Base-by-base conservation (phyloP, 2,888 invertebrate genomes). In the Caenorhabditis sp. region DNA sequence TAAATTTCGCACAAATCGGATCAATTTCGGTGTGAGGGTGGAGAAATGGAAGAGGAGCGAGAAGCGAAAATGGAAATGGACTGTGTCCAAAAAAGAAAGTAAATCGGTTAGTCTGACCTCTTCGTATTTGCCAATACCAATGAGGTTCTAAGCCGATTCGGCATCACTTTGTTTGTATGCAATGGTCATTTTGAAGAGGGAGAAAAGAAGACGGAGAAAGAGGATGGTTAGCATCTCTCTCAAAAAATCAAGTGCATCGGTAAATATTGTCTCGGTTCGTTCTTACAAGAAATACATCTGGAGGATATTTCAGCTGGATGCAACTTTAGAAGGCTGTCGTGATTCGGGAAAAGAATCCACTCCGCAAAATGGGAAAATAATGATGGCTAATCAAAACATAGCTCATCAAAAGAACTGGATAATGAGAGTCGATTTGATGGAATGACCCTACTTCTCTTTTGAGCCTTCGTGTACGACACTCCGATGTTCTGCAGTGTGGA, bases 1-100 rank as follows among this genome's bases (percentile, higher is more conserved):
- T 72, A 31, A 59, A 59, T 31, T 72, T 58, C 58, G 72, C 49
- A 49, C 72, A 72, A 72, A 72, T 59, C 72, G 72, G 72, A 72
- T 72, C 61, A 72, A 47, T 47, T 59, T 72, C 72, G 24, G 54
- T 24, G 59, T 59, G 72, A 72, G 47, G 72, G 59, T 59, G 59
- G 72, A 22, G 47, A 49, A n/a, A 59, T 49, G 49, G 28, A 28
- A 47, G 19, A 19, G 47, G 47, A 54, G 51, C 12, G 12, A 19
- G 19, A 19, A n/a, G 19, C 10, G 22, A 59, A 70, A 44, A 68
- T 68, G 54, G 54, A 68, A 66, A 68, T 68, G 54, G 54, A 68
- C 68, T 68, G 54, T 68, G 54, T 54, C 68, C 68, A 68, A 66
- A 66, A 66, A 64, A 47, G 19, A 38, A 28, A 64, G 28, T 22